Evolutionary conservation across 2,113 vertebrate genomes (phyloP).

Genomic region (Chlamydotis undulata): DNA sequence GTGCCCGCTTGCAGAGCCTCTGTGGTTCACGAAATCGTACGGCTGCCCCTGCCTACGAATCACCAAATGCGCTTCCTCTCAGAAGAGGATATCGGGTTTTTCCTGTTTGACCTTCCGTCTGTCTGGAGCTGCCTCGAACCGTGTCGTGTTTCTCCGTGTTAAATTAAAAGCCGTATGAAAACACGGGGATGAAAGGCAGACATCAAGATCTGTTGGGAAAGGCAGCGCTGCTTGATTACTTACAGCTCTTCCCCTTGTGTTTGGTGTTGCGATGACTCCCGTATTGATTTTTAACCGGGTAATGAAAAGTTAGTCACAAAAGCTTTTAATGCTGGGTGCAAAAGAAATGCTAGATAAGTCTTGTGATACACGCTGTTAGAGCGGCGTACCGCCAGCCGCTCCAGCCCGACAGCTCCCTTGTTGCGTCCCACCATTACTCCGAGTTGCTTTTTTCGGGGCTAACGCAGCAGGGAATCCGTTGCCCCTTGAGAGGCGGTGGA

Average conservation of each 20-base stretch:
- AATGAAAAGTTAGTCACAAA: slow-evolving; percentile 12
- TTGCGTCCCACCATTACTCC: neutral
- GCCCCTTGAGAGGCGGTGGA: fast-evolving
- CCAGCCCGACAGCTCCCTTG: neutral
- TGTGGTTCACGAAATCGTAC: neutral
- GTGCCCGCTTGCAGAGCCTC: neutral
- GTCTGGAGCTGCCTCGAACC: neutral
- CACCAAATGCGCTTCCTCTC: neutral
- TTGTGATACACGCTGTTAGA: neutral
- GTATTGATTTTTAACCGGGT: neutral
- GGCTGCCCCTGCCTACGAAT: neutral
- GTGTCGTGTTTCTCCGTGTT: neutral
- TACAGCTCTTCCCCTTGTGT: neutral
- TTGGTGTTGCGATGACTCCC: neutral
- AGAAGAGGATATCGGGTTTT: neutral
- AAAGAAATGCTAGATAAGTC: neutral
- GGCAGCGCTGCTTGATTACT: neutral
- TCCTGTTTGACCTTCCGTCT: neutral
- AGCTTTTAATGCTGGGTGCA: neutral
- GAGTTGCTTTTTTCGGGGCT: neutral
- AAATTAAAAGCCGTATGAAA: slow-evolving; percentile 19
- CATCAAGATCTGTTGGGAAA: neutral
- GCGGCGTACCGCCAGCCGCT: neutral
- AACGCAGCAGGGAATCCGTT: neutral
- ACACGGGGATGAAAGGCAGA: neutral